These are phyloP conservation scores for Abrostola triplasia DNA, from an alignment of 2,888 invertebrate species.

Conservation along the genomic window DNA sequence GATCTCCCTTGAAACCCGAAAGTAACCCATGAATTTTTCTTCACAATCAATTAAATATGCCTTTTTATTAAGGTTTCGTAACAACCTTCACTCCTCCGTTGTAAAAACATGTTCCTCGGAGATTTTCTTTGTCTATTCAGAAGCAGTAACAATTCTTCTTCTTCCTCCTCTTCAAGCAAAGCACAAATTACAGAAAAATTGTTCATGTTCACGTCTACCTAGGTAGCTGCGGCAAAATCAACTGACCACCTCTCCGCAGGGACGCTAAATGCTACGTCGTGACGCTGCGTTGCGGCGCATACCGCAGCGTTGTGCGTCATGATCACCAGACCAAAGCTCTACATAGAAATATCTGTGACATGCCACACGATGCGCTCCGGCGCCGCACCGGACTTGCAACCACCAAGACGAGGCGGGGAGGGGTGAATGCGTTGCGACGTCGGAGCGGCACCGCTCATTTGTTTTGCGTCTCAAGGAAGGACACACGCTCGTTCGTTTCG, in stretches of 20 bases:
- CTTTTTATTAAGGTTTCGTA: conserved; percentile 16
- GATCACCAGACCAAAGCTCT: conserved; percentile 32
- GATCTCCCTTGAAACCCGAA: not conserved
- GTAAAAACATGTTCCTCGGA: conserved; percentile 21
- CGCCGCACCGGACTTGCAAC: conserved; percentile 16
- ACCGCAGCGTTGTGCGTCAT: conserved; percentile 32
- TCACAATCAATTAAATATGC: conserved; percentile 4
- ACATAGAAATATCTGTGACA: conserved; percentile 16
- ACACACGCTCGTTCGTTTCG: not conserved
- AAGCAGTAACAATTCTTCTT: conserved; percentile 19
- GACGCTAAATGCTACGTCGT: conserved; percentile 36
- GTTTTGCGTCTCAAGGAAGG: not conserved
- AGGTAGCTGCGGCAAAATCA: conserved; percentile 30
- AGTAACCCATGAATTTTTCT: not conserved
- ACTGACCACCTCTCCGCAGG: conserved; percentile 35
- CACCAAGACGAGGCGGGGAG: conserved; percentile 13
- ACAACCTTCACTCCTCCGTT: conserved; percentile 18
- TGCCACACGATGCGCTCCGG: conserved; percentile 16
- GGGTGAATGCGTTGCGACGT: conserved; percentile 15
- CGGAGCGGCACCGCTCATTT: too few species aligned
- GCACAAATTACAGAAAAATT: conserved; percentile 19
- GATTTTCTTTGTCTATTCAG: conserved; percentile 21
- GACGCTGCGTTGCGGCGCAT: conserved; percentile 31
- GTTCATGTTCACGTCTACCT: conserved; percentile 22
- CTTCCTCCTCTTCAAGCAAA: conserved; percentile 19